phyloP scores from a whole-genome alignment of 2,797 vertebrate genomes.

The Cirrhinus molitorella region DNA sequence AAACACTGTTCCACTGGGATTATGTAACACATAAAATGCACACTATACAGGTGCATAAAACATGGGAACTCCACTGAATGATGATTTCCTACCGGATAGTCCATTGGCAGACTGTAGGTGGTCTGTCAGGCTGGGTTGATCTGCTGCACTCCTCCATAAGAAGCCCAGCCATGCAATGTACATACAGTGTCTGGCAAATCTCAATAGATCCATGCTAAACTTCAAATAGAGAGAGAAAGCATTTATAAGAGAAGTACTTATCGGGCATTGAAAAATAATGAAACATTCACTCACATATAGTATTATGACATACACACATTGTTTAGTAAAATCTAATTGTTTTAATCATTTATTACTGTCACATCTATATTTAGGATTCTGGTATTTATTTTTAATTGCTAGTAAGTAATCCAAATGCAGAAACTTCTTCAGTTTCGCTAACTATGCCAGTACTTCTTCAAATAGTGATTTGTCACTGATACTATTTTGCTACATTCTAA shows the following conservation, averaged over 20 bases:
- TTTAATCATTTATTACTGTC: neutral
- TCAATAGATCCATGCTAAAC: constrained; percentile 50
- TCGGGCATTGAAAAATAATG: neutral
- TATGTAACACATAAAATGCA: neutral
- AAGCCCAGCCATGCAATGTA: constrained; percentile 54
- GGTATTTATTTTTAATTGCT: neutral
- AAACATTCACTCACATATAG: neutral
- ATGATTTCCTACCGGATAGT: constrained; percentile 55
- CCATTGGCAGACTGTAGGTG: constrained; percentile 30
- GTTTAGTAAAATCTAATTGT: neutral
- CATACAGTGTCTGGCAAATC: constrained; percentile 40
- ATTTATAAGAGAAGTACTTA: neutral
- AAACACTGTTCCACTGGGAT: constrained; percentile 1
- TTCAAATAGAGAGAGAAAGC: constrained; percentile 42
- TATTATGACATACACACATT: neutral
- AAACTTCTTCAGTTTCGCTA: neutral
- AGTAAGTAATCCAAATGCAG: neutral
- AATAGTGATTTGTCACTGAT: neutral
- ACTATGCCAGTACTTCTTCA: neutral
- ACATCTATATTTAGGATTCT: neutral
- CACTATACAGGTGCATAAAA: neutral
- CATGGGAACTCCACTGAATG: neutral
- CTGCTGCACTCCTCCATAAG: constrained; percentile 53
- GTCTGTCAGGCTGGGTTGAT: constrained; percentile 38
- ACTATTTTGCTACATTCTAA: neutral